Evolutionary conservation across 2,113 vertebrate genomes (phyloP), one percentile per base, ranked within the genome.

Genomic region (Pseudopodoces humilis): DNA sequence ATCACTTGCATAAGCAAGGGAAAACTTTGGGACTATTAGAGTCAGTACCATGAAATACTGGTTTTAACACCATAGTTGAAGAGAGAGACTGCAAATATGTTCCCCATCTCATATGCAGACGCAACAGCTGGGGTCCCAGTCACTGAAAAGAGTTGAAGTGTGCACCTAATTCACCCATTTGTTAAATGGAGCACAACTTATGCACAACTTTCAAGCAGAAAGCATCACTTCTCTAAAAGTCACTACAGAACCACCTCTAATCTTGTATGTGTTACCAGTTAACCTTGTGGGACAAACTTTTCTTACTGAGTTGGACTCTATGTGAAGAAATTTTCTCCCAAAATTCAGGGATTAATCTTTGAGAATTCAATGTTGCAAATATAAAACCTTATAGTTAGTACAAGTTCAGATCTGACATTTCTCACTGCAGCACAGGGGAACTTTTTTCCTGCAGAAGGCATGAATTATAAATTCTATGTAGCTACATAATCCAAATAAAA

Each of bases 401-500:
- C 67, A 78, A 84, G 27, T 49, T 81, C 5, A 0, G 18, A 52
- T 58, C 17, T 87, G 44, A 79, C 46, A 85, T 90, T 79, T 91
- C 15, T 41, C 44, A 50, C 24, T 47, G n/a, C 67, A 62, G 58
- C 53, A 90, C 1, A 4, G 39, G 20, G 58, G 31, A 88, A 53
- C 44, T 47, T 86, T 31, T 81, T 77, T 68, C 43, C 68, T 56
- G 47, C 15, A 91, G 69, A 86, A 88, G 63, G 53, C 22, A 71
- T 16, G 15, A 72, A 88, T 84, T 86, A 59, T 46, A 55, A 74
- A 74, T 68, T 86, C 75, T 55, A 16, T 19, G 31, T 49, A 91
- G 72, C 72, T 68, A 88, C 25, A 41, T 76, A 91, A 86, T 89
- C 62, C 53, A 91, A 94, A 78, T 28, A n/a, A 95, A 91, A 56